Evolutionary conservation across 2,113 vertebrate genomes (phyloP), one percentile per base, ranked within the genome.

Genomic region (Caranx ignobilis): DNA sequence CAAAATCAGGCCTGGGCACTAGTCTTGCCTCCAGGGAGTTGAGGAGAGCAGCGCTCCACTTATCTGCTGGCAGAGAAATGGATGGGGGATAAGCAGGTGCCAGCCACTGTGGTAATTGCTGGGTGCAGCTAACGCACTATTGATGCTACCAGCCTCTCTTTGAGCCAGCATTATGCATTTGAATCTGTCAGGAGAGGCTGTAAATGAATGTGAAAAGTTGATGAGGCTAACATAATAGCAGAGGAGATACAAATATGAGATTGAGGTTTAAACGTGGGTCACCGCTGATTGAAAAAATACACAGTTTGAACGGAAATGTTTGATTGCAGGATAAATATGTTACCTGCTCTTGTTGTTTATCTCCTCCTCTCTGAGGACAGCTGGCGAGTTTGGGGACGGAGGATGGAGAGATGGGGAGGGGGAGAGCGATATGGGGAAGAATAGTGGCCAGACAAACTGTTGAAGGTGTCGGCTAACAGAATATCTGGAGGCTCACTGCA

Each of bases 41-140:
- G 50, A 69, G 71, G 69, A 80, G 70, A 81, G 84, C 77, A 60
- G 70, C 39, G 77, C 79, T 87, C 77, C 79, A 87, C 89, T 92
- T 89, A 87, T 90, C 81, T 79, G 75, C 86, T 88, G 90, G 90
- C 88, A 85, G 83, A 75, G 71, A 41, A 77, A 79, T n/a, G 78
- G 72, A 81, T 71, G 62, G 81, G 47, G 68, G 65, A 83, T 77
- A 72, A 81, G 83, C 78, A 81, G 73, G 81, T 84, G 81, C 78
- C 84, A 81, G 85, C 32, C 32, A 65, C 73, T 21, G 82, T 64
- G 68, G 76, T 83, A 71, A 89, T 71, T 81, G 81, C 57, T 41
- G 66, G 73, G 62, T 64, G 78, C 70, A 59, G 55, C 72, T 19
- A 73, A 77, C 52, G 50, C 62, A 56, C 81, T 4, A 4, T 31